Evolutionary conservation across 2,888 invertebrate species (phyloP).

Genomic region (Cephalotes varians): DNA sequence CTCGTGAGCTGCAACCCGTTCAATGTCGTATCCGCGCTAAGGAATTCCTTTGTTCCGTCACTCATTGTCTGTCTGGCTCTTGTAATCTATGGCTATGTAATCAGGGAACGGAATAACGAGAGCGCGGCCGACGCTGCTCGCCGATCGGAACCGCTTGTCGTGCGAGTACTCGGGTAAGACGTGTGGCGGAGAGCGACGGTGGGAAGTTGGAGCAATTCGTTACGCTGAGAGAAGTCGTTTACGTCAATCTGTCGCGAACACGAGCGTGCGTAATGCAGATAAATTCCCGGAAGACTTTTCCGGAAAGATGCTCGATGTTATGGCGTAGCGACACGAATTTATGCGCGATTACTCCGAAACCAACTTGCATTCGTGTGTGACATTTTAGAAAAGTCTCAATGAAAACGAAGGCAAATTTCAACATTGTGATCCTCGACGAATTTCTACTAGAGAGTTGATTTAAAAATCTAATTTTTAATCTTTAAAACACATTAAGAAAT

Average conservation of each 20-base stretch:
- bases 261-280: conserved; percentile 41
- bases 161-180: conserved; percentile 26
- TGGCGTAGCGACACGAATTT: conserved; percentile 6
- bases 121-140: conserved; percentile 52
- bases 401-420: neutral
- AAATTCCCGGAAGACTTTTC: conserved; percentile 40
- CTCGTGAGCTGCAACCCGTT: conserved; percentile 53
- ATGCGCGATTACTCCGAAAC: conserved; percentile 5
- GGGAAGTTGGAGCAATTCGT: conserved; percentile 52
- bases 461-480: neutral
- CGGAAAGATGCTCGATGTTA: conserved; percentile 21
- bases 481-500: neutral
- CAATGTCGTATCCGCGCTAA: conserved; percentile 69
- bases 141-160: conserved; percentile 61
- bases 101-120: conserved; percentile 50
- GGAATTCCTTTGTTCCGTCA: conserved; percentile 75
- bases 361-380: neutral
- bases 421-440: too few species aligned
- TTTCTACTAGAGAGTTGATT: neutral
- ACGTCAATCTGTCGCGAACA: conserved; percentile 44
- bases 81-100: too few species aligned
- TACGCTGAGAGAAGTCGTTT: conserved; percentile 50
- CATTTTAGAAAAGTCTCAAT: neutral
- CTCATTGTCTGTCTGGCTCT: conserved; percentile 70
- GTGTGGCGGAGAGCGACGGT: conserved; percentile 40